Evolutionary conservation across 2,888 invertebrate genomes (phyloP), one percentile per base, ranked within the genome.

Genomic region (Chymomyza caudatula): DNA sequence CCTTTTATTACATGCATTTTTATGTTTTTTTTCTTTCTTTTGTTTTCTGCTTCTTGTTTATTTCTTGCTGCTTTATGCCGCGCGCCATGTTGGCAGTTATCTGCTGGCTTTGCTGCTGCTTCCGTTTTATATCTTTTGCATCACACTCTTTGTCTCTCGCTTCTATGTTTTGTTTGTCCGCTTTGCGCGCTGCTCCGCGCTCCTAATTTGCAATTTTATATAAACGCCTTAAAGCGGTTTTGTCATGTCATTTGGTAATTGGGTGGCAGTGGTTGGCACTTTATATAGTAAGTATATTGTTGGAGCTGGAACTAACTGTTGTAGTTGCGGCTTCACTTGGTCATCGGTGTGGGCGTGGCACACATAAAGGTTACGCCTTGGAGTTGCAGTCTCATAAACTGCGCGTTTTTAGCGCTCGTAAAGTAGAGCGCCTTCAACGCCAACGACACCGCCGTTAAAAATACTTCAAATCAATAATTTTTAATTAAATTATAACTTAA

Each of bases 211-310:
- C 87, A 88, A 89, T 89, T 89, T 87, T 82, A 87, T 88, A 22
- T 76, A 82, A 77, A 80, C 84, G 85, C 84, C 84, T 78, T 76
- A 78, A 74, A 86, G 85, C 86, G 87, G 88, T 88, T 88, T 88
- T 82, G 83, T 85, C 88, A 86, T 87, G 78, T 88, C 89, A 84
- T 88, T 88, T 80, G 78, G 82, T 85, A 88, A 89, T 89, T 88
- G 88, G 86, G 89, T 89, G 89, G 85, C 88, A 88, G 89, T 84
- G 89, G 88, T 89, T 89, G 88, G 85, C 89, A 89, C 89, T 85
- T 88, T 88, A 85, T 88, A 83, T 85, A 58, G 25, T 23, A 58
- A 23, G 47, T 43, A 15, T 13, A n/a, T 25, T 22, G 6, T 13
- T n/a, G n/a, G n/a, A n/a, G n/a, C 0, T 44, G 43, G 44, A 22